Conservation (phyloP, 1,140 invertebrate genomes). For the Atta texana region DNA sequence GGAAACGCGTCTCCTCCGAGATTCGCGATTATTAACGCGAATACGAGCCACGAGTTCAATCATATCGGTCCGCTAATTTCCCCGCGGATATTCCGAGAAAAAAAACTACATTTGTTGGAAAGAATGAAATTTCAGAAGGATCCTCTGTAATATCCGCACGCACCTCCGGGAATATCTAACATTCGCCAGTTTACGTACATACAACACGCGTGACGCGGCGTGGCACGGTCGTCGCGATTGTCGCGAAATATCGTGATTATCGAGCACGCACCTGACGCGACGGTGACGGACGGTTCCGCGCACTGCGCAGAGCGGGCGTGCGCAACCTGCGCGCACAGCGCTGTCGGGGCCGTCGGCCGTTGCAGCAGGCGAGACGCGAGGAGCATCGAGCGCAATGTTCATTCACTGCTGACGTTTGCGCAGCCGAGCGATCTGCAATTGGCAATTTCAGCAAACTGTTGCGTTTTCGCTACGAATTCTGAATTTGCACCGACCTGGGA, state of each 20-base stretch:
- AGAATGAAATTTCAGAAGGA: neutral
- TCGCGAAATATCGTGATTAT: neutral
- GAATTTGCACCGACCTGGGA: too few relatives aligned
- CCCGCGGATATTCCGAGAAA: too few relatives aligned
- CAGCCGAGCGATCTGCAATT: too few relatives aligned
- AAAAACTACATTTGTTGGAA: neutral
- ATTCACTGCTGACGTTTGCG: too few relatives aligned
- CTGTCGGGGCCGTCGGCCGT: slow-evolving; percentile 6
- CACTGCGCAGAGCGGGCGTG: neutral
- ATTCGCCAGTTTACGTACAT: neutral
- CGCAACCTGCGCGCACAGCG: slow-evolving; percentile 37
- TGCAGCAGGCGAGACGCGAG: slow-evolving; percentile 37
- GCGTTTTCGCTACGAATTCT: too few relatives aligned
- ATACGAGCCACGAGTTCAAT: too few relatives aligned
- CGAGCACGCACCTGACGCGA: slow-evolving; percentile 4
- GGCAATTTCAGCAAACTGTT: too few relatives aligned
- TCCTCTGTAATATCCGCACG: neutral
- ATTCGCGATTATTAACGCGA: neutral
- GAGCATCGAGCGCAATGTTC: neutral
- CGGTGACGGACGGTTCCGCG: neutral
- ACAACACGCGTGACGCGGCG: neutral
- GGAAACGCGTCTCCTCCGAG: neutral
- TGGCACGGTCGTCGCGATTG: neutral
- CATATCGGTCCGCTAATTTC: too few relatives aligned
- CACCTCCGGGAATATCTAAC: neutral